Evolutionary conservation across 1,140 invertebrate genomes (phyloP), one percentile per base, ranked within the genome.

Genomic region (Penaeus chinensis): DNA sequence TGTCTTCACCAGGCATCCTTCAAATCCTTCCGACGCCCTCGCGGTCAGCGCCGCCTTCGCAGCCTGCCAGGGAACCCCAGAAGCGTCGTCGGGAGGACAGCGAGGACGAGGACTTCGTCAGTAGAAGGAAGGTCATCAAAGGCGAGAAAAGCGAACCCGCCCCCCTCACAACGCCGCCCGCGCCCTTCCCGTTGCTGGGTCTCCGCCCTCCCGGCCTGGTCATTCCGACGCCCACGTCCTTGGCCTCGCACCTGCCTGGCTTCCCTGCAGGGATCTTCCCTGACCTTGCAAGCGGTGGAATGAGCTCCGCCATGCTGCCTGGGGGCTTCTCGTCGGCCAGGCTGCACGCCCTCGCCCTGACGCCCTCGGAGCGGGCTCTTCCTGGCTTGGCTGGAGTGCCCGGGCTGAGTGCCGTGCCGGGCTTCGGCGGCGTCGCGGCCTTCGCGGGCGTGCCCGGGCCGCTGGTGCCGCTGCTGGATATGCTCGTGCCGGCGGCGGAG

Each of bases 401-500:
- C n/a, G 84, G 84, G 0, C 79, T 80, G 8, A 32, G 81, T n/a
- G 66, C 27, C 20, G 7, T 82, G 22, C 37, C 81, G 10, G 81
- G 81, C 60, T 22, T 60, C 0, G 47, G 65, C 18, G 37, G 32
- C 27, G 32, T 65, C 10, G 3, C 32, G 16, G 32, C 27, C 63
- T 24, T 42, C 7, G 18, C 37, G 10, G 86, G 79, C 16, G 10
- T 69, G 69, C 60, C 66, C 16, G 84, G 84, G 0, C 79, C 84
- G 4, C 60, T 89, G 20, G 84, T 87, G 47, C 84, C 84, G 22
- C 80, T 87, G 22, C 71, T 89, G 37, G 84, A 83, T 19, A 42
- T 85, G n/a, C 74, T 89, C 11, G 89, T 89, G 11, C 84, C 89
- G 13, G 89, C 89, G 22, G 79, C 89, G 4, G 89, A 89, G 54